These are phyloP conservation scores for Haliclona indistincta DNA, from an alignment of 37 sponge, comb jelly and placozoan species.

Conservation along the genomic window DNA sequence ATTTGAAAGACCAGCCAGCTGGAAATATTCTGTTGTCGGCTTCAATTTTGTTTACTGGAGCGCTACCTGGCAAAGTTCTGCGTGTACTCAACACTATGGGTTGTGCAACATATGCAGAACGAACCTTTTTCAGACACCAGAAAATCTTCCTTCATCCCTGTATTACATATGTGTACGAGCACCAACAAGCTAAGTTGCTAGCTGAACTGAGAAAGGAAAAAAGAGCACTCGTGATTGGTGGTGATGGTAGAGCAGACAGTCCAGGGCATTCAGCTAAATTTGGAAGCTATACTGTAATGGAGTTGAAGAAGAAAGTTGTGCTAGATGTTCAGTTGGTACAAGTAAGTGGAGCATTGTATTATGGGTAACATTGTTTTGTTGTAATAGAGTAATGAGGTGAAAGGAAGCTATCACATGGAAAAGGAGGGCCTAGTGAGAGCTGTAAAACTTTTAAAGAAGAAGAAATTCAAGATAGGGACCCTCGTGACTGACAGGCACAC, in stretches of 20 bases:
- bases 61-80: not conserved
- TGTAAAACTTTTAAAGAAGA: not conserved
- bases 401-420: conserved; percentile 17
- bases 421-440: not conserved
- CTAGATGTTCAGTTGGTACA: conserved; percentile 42
- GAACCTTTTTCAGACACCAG: conserved; percentile 3
- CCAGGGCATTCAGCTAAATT: conserved; percentile 53
- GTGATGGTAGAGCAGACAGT: conserved; percentile 52
- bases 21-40: conserved; percentile 42
- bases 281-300: conserved; percentile 35
- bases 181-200: not conserved
- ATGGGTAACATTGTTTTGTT: too few relatives aligned
- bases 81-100: not conserved
- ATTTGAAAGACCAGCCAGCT: conserved; percentile 19
- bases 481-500: conserved; percentile 15
- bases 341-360: too few relatives aligned
- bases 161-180: not conserved
- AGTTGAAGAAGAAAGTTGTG: conserved; percentile 10
- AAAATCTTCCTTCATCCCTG: not conserved
- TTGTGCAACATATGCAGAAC: not conserved
- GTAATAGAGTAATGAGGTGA: conserved; percentile 42
- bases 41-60: conserved; percentile 27
- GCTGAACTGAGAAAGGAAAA: not conserved
- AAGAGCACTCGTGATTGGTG: conserved; percentile 6
- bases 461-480: not conserved